Evolutionary conservation across 2,888 invertebrate genomes (phyloP).

Genomic region (Eupithecia dodoneata): DNA sequence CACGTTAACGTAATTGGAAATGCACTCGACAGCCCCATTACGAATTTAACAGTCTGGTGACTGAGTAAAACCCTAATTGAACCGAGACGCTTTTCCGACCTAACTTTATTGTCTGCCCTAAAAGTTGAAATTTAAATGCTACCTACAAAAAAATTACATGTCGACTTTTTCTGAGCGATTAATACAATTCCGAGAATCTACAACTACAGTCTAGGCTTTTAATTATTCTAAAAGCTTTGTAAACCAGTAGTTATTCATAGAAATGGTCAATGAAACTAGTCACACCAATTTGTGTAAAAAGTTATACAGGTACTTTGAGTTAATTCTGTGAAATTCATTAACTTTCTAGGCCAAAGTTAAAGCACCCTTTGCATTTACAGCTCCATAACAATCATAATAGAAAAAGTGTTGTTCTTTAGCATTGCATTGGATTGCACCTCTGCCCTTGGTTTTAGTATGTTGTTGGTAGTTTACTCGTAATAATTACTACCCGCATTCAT

Average conservation of each 20-base stretch:
- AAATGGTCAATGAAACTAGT: background rate
- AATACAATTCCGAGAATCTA: background rate
- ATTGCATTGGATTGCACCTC: background rate
- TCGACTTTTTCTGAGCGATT: background rate
- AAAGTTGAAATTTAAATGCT: background rate
- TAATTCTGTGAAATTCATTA: background rate
- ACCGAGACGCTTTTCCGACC: conserved; percentile 5
- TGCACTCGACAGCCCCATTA: conserved; percentile 16
- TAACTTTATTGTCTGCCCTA: background rate
- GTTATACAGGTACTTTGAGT: background rate
- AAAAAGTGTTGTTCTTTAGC: background rate
- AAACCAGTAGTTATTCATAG: background rate
- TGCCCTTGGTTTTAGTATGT: background rate
- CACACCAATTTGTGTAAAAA: background rate
- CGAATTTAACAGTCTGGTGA: conserved; percentile 15
- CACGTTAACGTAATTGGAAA: conserved; percentile 8
- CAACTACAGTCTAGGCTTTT: background rate
- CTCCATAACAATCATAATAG: background rate
- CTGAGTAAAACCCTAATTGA: conserved; percentile 8
- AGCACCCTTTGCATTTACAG: background rate
- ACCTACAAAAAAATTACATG: too few relatives aligned
- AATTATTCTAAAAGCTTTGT: background rate
- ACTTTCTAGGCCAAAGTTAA: background rate
- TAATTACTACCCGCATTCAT: background rate
- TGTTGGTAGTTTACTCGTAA: background rate